Evolutionary conservation across 2,888 invertebrate species (phyloP).

Genomic region (Drosophila conformis): DNA sequence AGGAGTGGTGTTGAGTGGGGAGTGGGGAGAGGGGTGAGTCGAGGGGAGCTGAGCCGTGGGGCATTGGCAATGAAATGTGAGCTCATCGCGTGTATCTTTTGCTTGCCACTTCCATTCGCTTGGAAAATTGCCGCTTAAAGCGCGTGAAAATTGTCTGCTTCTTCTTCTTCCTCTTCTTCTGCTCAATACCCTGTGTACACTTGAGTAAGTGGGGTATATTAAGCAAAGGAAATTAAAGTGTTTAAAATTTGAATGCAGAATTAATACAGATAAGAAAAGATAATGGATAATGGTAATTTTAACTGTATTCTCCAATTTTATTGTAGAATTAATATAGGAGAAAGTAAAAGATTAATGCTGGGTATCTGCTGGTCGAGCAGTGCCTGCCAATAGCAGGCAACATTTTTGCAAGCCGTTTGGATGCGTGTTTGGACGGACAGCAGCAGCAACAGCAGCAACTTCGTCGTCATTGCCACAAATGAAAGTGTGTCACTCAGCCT

Average conservation of each 20-base stretch:
- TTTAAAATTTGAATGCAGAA: too few species aligned
- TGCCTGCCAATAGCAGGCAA: background rate
- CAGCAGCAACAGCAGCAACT: constrained; percentile 1
- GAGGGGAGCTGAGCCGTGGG: constrained; percentile 1
- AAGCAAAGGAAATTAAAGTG: background rate
- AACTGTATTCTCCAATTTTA: background rate
- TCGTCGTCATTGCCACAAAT: constrained; percentile 46
- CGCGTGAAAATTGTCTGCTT: constrained; percentile 56
- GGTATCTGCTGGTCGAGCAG: background rate
- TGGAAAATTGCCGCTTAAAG: constrained; percentile 73
- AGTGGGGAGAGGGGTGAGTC: too few species aligned
- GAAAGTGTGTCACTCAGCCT: constrained; percentile 77
- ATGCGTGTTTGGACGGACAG: constrained; percentile 57
- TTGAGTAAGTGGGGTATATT: background rate
- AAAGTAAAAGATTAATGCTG: background rate
- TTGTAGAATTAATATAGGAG: background rate
- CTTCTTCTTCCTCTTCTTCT: constrained; percentile 3
- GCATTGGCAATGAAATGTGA: constrained; percentile 77
- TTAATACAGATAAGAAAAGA: too few species aligned
- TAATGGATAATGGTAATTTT: background rate
- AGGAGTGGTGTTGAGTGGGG: rapidly evolving
- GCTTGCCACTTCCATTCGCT: constrained; percentile 61
- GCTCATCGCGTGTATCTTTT: constrained; percentile 66
- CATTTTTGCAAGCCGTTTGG: constrained; percentile 51
- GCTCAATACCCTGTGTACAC: constrained; percentile 5